Evolutionary conservation across 2,888 invertebrate species (phyloP).

Genomic region (Maniola hyperantus): DNA sequence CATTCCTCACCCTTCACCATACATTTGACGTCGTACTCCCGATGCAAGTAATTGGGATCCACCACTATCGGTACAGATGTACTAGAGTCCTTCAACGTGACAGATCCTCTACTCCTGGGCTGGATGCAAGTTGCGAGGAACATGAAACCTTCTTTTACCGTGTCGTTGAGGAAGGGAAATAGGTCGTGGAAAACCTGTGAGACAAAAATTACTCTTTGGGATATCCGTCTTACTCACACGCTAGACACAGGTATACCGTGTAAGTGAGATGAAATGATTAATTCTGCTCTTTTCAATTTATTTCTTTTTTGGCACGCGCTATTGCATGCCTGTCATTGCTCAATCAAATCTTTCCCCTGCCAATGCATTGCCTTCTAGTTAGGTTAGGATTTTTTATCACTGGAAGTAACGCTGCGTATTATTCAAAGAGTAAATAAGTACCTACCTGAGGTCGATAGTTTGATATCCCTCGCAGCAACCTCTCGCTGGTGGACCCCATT

Average conservation of each 20-base stretch:
- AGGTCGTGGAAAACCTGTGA: conserved; percentile 83
- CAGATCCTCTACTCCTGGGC: conserved; percentile 86
- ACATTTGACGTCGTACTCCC: conserved; percentile 84
- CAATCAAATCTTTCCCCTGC: too few species aligned
- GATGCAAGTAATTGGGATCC: conserved; percentile 88
- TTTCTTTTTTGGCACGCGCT: too few species aligned
- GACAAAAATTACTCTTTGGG: too few species aligned
- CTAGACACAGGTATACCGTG: too few species aligned
- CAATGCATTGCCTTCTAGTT: too few species aligned
- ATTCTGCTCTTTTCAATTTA: too few species aligned
- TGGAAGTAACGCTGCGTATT: too few species aligned
- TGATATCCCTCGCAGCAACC: conserved; percentile 83
- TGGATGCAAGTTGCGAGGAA: conserved; percentile 86
- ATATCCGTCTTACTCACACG: too few species aligned
- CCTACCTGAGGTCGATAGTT: conserved; percentile 85
- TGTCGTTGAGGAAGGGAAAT: conserved; percentile 85
- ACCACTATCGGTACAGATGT: conserved; percentile 85
- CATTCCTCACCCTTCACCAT: conserved; percentile 78
- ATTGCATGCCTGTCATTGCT: too few species aligned
- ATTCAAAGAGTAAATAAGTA: too few species aligned
- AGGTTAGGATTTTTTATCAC: too few species aligned
- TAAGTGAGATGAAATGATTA: too few species aligned
- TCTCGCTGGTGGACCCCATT: conserved; percentile 86
- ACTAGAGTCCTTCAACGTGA: conserved; percentile 82
- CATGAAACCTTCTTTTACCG: conserved; percentile 86